Conservation (phyloP, 2,113 vertebrate genomes). For the Ciconia maguari region DNA sequence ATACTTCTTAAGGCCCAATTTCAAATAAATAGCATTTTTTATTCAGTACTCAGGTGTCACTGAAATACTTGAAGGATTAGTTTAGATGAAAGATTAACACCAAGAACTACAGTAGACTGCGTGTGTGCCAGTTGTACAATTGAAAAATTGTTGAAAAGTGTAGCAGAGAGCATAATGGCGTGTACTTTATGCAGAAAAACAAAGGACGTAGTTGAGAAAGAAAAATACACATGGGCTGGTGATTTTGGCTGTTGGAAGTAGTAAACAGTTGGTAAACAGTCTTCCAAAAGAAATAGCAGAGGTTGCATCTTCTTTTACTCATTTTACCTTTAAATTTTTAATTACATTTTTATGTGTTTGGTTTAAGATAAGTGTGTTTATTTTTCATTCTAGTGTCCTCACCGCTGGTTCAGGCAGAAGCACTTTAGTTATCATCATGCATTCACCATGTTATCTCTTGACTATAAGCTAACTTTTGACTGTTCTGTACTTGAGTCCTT, state of each 20-base stretch:
- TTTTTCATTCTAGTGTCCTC: not conserved
- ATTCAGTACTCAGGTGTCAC: not conserved
- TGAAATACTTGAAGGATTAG: not conserved
- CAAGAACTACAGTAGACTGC: not conserved
- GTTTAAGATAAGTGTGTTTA: not conserved
- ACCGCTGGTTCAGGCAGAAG: not conserved
- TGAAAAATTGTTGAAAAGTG: not conserved
- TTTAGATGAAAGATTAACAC: not conserved
- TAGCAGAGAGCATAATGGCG: not conserved
- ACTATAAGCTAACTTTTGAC: not conserved
- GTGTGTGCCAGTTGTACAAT: not conserved
- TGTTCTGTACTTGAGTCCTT: not conserved
- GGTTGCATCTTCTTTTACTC: not conserved
- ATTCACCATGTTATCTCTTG: not conserved
- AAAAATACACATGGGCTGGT: fast-evolving
- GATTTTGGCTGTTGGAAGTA: not conserved
- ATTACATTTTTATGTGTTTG: not conserved
- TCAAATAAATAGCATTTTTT: not conserved
- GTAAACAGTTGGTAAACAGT: not conserved
- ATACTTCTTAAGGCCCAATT: not conserved
- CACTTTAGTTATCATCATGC: not conserved
- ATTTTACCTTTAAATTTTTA: not conserved
- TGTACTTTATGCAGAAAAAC: not conserved
- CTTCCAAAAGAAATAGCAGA: not conserved
- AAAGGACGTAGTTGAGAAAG: not conserved